Percentiles rank a stretch among this genome's conserved stretches.
Evolutionary conservation across 2,888 invertebrate genomes (phyloP).

Genomic region (Drosophila monieri): DNA sequence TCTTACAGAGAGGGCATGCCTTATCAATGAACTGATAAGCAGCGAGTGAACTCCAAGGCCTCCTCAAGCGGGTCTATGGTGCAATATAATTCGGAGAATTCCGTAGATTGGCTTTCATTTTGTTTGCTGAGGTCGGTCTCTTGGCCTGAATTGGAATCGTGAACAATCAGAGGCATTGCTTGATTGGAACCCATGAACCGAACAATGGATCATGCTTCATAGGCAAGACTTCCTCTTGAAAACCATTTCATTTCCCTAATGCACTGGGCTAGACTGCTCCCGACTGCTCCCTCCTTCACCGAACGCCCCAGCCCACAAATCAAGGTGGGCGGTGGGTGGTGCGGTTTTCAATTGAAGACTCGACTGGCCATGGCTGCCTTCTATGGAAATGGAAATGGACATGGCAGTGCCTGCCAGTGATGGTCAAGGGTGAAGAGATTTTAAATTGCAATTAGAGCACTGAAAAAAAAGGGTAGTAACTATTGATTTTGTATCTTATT

Average conservation of each 20-base stretch:
- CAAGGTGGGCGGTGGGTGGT: conserved; percentile 23
- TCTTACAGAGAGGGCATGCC: conserved; percentile 4
- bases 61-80: conserved; percentile 19
- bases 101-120: not conserved
- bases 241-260: conserved; percentile 38
- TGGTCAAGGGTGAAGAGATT: conserved; percentile 23
- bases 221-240: not conserved
- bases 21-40: conserved; percentile 73
- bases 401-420: conserved; percentile 1
- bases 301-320: conserved; percentile 39
- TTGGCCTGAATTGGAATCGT: not conserved
- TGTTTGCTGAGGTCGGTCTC: conserved; percentile 1
- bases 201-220: no score
- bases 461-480: not conserved
- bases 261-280: conserved; percentile 2
- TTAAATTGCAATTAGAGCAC: not conserved
- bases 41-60: conserved; percentile 62
- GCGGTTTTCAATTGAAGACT: conserved; percentile 55
- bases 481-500: not conserved
- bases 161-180: conserved; percentile 14
- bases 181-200: conserved; percentile 3
- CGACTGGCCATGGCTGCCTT: conserved; percentile 12
- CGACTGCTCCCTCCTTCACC: conserved; percentile 20
- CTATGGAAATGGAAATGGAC: conserved; percentile 43
- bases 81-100: conserved; percentile 5